Percentiles rank a stretch among this genome's conserved stretches.
Conservation (phyloP, 2,888 invertebrate species). For the Pimpla rufipes region DNA sequence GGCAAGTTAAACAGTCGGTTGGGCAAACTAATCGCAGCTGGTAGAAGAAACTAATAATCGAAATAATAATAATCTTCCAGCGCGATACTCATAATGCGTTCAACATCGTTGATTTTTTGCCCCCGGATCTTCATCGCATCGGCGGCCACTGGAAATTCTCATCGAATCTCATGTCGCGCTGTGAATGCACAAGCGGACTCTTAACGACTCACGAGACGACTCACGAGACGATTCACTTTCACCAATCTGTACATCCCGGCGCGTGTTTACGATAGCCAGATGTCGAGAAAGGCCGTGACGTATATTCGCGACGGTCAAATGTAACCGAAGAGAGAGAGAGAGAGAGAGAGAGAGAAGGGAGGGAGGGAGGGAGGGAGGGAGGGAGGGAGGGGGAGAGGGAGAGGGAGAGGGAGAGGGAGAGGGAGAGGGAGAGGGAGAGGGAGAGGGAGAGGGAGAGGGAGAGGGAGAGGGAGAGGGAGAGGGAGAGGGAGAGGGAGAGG, state of each 20-base stretch:
- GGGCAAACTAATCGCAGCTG: too few species aligned
- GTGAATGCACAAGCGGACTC: too few species aligned
- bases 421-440: not conserved
- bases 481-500: not conserved
- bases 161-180: too few species aligned
- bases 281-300: not conserved
- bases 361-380: too few species aligned
- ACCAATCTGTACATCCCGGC: not conserved
- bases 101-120: too few species aligned
- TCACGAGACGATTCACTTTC: constrained; percentile 17
- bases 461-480: not conserved
- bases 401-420: not conserved
- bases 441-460: not conserved
- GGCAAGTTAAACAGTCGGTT: too few species aligned
- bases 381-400: too few species aligned
- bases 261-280: not conserved
- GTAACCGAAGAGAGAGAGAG: not conserved
- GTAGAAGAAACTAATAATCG: too few species aligned
- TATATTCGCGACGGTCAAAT: not conserved
- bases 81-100: too few species aligned
- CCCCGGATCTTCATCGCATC: too few species aligned
- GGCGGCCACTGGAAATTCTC: too few species aligned
- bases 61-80: too few species aligned
- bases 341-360: not conserved
- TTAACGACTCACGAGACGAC: not conserved